These are phyloP conservation scores for Rotaria socialis DNA, from an alignment of 2,888 invertebrate genomes.

Conservation along the genomic window DNA sequence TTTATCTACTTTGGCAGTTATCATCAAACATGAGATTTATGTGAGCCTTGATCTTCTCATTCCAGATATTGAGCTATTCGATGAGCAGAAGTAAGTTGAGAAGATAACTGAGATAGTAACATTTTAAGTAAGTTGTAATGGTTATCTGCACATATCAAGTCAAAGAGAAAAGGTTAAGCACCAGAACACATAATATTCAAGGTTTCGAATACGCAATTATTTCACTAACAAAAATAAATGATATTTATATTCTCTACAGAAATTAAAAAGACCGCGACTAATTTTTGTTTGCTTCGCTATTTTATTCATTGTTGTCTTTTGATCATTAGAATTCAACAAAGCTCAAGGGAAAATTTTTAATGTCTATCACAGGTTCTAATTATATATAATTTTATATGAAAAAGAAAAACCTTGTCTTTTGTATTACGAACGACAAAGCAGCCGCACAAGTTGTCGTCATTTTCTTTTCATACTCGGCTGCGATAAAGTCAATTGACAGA, in stretches of 20 bases:
- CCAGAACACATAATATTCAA: neutral
- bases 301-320: too few species aligned
- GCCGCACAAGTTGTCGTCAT: neutral
- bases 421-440: neutral
- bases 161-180: neutral
- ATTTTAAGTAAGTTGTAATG: neutral
- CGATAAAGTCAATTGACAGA: neutral
- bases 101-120: neutral
- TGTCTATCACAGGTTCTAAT: too few species aligned
- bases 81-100: neutral
- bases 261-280: neutral
- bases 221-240: too few species aligned
- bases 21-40: neutral
- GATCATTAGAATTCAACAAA: neutral
- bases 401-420: neutral
- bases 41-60: slow-evolving; percentile 5
- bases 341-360: too few species aligned
- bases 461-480: neutral
- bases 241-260: neutral
- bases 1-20: neutral
- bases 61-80: neutral
- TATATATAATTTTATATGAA: too few species aligned
- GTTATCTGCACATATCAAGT: neutral
- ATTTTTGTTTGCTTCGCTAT: too few species aligned
- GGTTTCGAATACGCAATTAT: neutral